Conservation (phyloP, 2,797 vertebrate species). For the Neomorphus geoffroyi region DNA sequence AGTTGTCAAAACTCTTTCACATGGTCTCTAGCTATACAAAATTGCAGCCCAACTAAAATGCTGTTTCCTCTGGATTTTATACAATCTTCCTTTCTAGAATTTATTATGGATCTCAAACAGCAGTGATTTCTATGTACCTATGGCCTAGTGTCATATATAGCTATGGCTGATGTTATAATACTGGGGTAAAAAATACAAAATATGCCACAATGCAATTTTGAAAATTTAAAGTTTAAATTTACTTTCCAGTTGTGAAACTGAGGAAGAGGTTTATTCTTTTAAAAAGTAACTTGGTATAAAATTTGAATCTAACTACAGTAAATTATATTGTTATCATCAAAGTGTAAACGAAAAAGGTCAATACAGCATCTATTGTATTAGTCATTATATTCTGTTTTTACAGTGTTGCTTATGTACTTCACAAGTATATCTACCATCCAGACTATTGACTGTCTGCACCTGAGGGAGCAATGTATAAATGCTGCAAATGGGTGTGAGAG, state of each 20-base stretch:
- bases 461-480: constrained; percentile 78
- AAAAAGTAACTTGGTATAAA: background rate
- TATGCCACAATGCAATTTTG: background rate
- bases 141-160: background rate
- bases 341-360: background rate
- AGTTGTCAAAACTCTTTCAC: background rate
- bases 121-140: background rate
- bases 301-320: background rate
- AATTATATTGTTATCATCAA: background rate
- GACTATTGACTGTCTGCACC: constrained; percentile 69
- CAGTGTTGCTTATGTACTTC: constrained; percentile 77
- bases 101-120: background rate
- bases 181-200: background rate
- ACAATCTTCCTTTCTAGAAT: background rate
- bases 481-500: constrained; percentile 73
- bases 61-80: background rate
- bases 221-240: background rate
- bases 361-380: background rate
- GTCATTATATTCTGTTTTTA: constrained; percentile 42
- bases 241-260: background rate
- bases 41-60: background rate
- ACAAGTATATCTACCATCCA: constrained; percentile 57
- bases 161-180: background rate
- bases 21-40: background rate
- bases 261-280: background rate